Conservation (phyloP, 1,140 invertebrate genomes). For the Colletes latitarsis region DNA sequence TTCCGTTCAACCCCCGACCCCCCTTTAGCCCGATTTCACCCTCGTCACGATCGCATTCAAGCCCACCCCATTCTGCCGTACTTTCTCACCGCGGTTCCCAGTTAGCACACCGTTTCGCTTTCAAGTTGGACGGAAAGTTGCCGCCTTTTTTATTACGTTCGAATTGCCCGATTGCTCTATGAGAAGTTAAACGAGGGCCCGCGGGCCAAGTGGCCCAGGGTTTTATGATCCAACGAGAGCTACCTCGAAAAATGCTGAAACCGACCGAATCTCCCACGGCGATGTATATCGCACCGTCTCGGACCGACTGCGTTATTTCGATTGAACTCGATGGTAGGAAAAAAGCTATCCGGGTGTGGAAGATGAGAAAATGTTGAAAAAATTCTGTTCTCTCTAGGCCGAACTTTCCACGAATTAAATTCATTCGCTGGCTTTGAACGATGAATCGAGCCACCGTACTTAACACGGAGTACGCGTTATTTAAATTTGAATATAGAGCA, state of each 20-base stretch:
- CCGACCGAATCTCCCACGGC: not conserved
- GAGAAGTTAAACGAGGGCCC: slow-evolving; percentile 53
- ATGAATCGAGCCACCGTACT: too few species aligned
- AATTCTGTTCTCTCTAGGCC: not conserved
- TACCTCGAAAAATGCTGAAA: not conserved
- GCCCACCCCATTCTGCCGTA: not conserved
- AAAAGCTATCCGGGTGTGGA: too few species aligned
- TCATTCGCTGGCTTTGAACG: too few species aligned
- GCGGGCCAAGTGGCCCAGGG: slow-evolving; percentile 12
- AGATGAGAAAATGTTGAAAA: not conserved
- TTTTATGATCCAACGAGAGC: slow-evolving; percentile 30
- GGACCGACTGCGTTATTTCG: not conserved
- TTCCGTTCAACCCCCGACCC: not conserved
- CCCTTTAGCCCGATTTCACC: not conserved
- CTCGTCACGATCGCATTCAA: not conserved
- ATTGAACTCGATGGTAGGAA: not conserved
- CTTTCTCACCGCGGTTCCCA: not conserved
- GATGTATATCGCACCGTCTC: slow-evolving; percentile 20
- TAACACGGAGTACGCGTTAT: too few species aligned
- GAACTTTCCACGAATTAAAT: too few species aligned
- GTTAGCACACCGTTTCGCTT: not conserved
- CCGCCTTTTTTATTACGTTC: slow-evolving; percentile 53
- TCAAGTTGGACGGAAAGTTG: slow-evolving; percentile 31
- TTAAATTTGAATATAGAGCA: too few species aligned
- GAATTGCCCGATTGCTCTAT: slow-evolving; percentile 48